Percentiles rank a stretch among this genome's conserved stretches.
Conservation (phyloP, 1,140 invertebrate species). For the Diploscapter pachys region DNA sequence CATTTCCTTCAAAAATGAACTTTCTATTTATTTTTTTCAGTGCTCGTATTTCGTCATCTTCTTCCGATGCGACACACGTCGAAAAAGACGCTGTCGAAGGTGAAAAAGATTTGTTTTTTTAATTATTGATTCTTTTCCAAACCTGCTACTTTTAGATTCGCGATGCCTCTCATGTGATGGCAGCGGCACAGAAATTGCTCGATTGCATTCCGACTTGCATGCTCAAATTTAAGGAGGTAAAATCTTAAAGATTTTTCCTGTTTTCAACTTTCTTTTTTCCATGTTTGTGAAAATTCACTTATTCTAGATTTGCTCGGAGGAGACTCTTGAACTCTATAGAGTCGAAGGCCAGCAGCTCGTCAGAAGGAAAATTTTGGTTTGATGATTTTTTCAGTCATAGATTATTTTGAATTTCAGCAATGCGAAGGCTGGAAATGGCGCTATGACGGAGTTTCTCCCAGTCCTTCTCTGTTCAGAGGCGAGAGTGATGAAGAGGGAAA, state of each 20-base stretch:
- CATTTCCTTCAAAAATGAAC: background rate
- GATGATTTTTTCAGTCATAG: constrained; percentile 7
- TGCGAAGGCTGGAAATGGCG: constrained; percentile 37
- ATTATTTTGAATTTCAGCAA: background rate
- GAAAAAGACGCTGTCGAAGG: constrained; percentile 51
- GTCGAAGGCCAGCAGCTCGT: constrained; percentile 42
- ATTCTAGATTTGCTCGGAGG: constrained; percentile 38
- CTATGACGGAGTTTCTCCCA: constrained; percentile 47
- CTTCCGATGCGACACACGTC: constrained; percentile 18
- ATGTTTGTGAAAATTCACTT: background rate
- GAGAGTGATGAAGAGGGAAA: constrained; percentile 25
- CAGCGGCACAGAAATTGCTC: constrained; percentile 74
- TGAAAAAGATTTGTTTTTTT: constrained; percentile 83
- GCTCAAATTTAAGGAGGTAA: constrained; percentile 39
- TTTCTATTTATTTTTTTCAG: background rate
- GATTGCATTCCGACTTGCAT: constrained; percentile 71
- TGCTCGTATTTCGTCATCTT: constrained; percentile 20
- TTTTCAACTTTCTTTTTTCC: too few relatives aligned
- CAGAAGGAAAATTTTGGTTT: constrained; percentile 1
- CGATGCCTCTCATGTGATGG: too few relatives aligned
- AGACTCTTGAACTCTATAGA: constrained; percentile 37
- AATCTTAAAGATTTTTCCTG: background rate
- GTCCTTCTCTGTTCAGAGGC: constrained; percentile 33
- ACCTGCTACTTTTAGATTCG: constrained; percentile 62
- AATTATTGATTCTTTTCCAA: constrained; percentile 65